Evolutionary conservation across 2,113 vertebrate genomes (phyloP).

Genomic region (Phainopepla nitens): DNA sequence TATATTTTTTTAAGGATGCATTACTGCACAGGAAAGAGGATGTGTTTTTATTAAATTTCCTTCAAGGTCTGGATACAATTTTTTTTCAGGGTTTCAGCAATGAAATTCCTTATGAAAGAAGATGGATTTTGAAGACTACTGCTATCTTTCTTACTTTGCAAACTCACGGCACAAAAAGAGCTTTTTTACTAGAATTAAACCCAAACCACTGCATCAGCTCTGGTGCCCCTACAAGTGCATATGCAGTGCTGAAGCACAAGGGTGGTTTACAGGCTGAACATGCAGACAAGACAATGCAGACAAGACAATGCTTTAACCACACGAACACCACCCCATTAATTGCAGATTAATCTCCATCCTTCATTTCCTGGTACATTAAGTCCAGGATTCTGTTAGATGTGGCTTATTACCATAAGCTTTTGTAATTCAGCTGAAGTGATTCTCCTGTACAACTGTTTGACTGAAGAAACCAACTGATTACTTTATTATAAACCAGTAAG

Average conservation of each 20-base stretch:
- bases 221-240: background rate
- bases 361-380: background rate
- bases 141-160: background rate
- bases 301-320: background rate
- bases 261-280: background rate
- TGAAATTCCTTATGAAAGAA: background rate
- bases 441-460: background rate
- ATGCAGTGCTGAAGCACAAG: background rate
- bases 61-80: background rate
- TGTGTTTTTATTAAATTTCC: background rate
- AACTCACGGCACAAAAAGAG: background rate
- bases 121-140: background rate
- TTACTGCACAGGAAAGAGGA: background rate
- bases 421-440: background rate
- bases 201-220: background rate
- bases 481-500: background rate
- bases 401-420: background rate
- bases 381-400: background rate
- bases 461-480: background rate
- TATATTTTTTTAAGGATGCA: background rate
- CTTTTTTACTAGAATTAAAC: background rate
- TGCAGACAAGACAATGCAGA: background rate
- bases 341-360: background rate
- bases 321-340: background rate
- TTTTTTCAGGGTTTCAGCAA: background rate